Base-by-base conservation (phyloP, 2,113 vertebrate species). In the Saccopteryx leptura region DNA sequence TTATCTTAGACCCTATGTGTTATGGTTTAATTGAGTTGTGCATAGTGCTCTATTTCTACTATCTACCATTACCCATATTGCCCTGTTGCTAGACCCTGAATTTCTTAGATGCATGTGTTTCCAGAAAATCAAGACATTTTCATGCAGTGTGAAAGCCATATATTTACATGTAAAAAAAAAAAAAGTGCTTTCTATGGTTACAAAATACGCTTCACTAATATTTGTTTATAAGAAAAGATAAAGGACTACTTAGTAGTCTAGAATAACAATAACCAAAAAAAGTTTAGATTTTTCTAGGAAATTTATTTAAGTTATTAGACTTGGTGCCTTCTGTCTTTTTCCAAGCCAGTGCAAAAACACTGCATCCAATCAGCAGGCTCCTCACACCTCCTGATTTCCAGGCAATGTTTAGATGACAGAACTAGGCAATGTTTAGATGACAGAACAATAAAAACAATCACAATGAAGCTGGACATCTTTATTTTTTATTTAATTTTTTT, bases 381-480 rank as follows among this genome's bases (percentile, higher is more conserved):
- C 2, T 82, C 39, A 80, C 2, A 63, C 3, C 9, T 9, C 3
- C 2, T 23, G 12, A 83, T 26, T 13, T 26, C n/a, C 28, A 91
- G 13, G 21, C 68, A 1, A 39, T 39, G 39, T 39, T 68, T 61
- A 92, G 28, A 80, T n/a, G n/a, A n/a, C n/a, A n/a, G n/a, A n/a
- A n/a, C 21, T 87, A 93, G 6, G 17, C 87, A 88, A 81, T 90
- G 15, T 81, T 95, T 72, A 85, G 28, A 90, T 85, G 24, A 18
- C 13, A 94, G 2, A 84, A 95, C 79, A 93, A 81, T 68, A 31
- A 63, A 89, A 94, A 84, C 9, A 39, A 28, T 86, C 14, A 63
- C 28, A 79, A 28, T 39, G 54, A n/a, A 88, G 46, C 23, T 88
- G 33, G 31, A 54, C 48, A 88, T 9, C 5, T 82, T 94, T 74